Percentiles rank a stretch among this genome's conserved stretches.
phyloP scores from a whole-genome alignment of 2,113 vertebrate species.

The Gambusia holbrooki region DNA sequence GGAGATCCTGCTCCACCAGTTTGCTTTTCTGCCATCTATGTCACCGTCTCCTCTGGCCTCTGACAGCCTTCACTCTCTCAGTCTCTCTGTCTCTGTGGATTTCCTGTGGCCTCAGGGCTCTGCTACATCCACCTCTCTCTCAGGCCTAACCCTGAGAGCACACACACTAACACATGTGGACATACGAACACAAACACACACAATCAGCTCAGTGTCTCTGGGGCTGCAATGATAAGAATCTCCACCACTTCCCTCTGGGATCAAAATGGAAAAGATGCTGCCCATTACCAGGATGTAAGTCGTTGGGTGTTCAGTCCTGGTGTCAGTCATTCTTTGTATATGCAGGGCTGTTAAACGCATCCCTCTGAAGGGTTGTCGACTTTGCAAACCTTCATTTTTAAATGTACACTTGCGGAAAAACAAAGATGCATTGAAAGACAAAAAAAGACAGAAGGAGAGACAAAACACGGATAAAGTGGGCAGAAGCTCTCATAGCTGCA shows the following conservation, averaged over 20 bases:
- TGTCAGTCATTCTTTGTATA: constrained; percentile 59
- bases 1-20: constrained; percentile 13
- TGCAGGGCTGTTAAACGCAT: constrained; percentile 25
- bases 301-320: constrained; percentile 13
- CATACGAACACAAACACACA: constrained; percentile 38
- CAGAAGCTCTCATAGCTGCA: constrained; percentile 75
- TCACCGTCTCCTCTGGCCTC: constrained; percentile 42
- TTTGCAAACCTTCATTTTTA: constrained; percentile 35
- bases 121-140: constrained; percentile 62
- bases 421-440: constrained; percentile 26
- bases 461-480: constrained; percentile 58
- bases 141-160: constrained; percentile 45
- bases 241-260: constrained; percentile 72
- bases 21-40: constrained; percentile 20
- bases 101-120: constrained; percentile 79
- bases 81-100: constrained; percentile 80
- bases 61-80: constrained; percentile 78
- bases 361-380: constrained; percentile 40
- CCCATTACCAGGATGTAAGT: constrained; percentile 53
- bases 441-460: constrained; percentile 24
- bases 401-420: constrained; percentile 15
- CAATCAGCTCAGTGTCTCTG: constrained; percentile 69
- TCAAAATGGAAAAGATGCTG: constrained; percentile 72
- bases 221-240: constrained; percentile 69
- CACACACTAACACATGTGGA: constrained; percentile 14